Base-by-base conservation (phyloP, 2,888 invertebrate species). In the Caenorhabditis japonica region DNA sequence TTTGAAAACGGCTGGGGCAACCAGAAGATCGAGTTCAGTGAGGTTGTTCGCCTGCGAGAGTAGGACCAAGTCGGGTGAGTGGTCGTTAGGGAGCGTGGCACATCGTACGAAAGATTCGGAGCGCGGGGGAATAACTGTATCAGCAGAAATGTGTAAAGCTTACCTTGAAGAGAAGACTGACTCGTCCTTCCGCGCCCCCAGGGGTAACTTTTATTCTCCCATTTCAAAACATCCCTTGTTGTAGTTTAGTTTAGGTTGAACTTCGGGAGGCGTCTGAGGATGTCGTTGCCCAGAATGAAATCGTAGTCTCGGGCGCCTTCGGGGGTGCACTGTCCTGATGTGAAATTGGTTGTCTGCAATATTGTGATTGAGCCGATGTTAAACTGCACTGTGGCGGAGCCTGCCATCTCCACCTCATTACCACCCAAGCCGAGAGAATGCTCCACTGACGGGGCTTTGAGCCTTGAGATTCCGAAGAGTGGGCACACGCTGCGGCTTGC, bases 241-340 rank as follows among this genome's bases (percentile, higher is more conserved):
- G 33, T n/a, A n/a, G n/a, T n/a, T n/a, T 70, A 70, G 46, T 70
- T 38, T 0, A 70, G 19, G 2, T 25, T 15, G 53, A 60, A 70
- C 4, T 21, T 17, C 1, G 70, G 70, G 2, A 70, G 30, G 0
- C 38, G n/a, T 0, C 30, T 17, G 0, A 69, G 34, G 13, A 58
- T 2, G n/a, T 66, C 66, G 51, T 66, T 66, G 3, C 66, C 66
- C 2, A 70, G 7, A 7, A 70, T 61, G 43, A 70, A 23, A 10
- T 70, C 43, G 38, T 55, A 70, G 2, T 12, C 51, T 1, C 23
- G 7, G 0, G 1, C 0, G 8, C 33, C 34, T 10, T 34, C 44
- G 8, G 59, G 59, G 1, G 19, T 38, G 19, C 59, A 59, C 4
- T 36, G 15, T 13, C 44, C 49, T 0, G 0, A 1, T 1, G 60